Evolutionary conservation across 2,888 invertebrate species (phyloP), one percentile per base, ranked within the genome.

Genomic region (Heliconius ethilla): DNA sequence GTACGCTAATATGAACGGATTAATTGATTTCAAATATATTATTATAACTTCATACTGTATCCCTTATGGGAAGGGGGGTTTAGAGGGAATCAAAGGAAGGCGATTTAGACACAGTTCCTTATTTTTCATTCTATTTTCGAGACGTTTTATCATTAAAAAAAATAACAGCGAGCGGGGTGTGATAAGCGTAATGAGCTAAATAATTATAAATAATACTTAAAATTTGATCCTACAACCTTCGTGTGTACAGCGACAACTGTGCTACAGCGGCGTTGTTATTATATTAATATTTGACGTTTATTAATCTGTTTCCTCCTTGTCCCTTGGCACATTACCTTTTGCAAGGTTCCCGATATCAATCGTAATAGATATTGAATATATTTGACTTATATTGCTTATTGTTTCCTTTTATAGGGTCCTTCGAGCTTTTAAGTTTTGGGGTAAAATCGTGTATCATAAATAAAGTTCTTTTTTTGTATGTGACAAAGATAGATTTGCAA

Each of bases 341-440:
- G 33, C 22, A 55, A 29, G 55, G 13, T 59, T 62, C 33, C 62
- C n/a, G 18, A 73, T 73, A 73, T 63, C 73, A 73, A 73, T 63
- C n/a, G 73, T 40, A 55, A 73, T 25, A 63, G n/a, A 40, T 73
- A 73, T 63, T 55, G 73, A 62, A 63, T 59, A 62, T 73, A 62
- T 73, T 73, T 37, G 25, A 25, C 25, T 37, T 37, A 33, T 62
- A 59, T 59, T 55, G 29, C 29, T 73, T 73, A 73, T 63, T 73
- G 62, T 62, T 40, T 63, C 59, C 40, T 62, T 62, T 33, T 62
- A 73, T 25, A 33, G 25, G 25, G 37, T 62, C 73, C 70, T 70
- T 70, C 22, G 29, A 55, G 55, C 29, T 33, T 51, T 55, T 29
- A 70, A 33, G 22, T 29, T 70, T 55, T 25, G 7, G 25, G 29